These are phyloP conservation scores for Scomber japonicus DNA, from an alignment of 2,113 vertebrate genomes.

Conservation along the genomic window DNA sequence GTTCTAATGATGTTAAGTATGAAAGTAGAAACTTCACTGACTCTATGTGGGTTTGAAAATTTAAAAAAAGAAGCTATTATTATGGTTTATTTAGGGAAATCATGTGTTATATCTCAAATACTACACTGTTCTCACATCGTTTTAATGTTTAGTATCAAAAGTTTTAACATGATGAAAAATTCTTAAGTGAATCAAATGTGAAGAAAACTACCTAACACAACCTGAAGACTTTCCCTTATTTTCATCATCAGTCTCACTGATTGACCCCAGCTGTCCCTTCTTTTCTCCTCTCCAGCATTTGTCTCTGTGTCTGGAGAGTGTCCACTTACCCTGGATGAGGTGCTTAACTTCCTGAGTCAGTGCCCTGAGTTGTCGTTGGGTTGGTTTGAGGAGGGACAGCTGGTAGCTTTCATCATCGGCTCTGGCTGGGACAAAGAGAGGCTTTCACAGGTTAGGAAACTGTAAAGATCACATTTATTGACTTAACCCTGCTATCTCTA, in stretches of 20 bases:
- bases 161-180: background rate
- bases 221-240: background rate
- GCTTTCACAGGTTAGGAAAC: constrained; percentile 80
- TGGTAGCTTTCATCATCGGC: constrained; percentile 87
- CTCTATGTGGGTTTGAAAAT: background rate
- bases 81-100: background rate
- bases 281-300: constrained; percentile 74
- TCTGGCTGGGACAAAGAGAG: constrained; percentile 86
- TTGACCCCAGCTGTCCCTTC: background rate
- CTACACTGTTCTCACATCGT: background rate
- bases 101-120: background rate
- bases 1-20: background rate
- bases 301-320: constrained; percentile 87
- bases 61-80: background rate
- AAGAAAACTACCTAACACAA: background rate
- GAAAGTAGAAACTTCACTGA: background rate
- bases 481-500: background rate
- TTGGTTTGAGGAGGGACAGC: constrained; percentile 87
- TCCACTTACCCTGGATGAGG: constrained; percentile 84
- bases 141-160: background rate
- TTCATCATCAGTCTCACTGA: constrained; percentile 14
- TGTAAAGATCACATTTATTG: background rate
- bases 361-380: constrained; percentile 87
- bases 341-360: constrained; percentile 83
- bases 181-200: background rate